Conservation (phyloP, 2,113 vertebrate genomes). For the Coturnix japonica region DNA sequence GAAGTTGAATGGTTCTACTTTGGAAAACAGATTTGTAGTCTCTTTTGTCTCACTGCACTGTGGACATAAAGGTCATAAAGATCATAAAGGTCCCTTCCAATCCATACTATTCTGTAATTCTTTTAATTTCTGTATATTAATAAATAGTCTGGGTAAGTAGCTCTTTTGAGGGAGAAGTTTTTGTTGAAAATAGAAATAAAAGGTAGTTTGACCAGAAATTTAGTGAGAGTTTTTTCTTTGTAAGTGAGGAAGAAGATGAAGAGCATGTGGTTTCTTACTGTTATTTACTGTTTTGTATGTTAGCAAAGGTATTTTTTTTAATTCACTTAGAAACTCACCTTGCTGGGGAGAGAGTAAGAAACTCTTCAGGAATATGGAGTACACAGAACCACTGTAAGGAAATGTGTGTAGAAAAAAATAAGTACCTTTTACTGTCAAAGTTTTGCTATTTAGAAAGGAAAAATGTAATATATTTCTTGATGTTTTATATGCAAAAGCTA, state of each 20-base stretch:
- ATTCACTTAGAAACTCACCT: not conserved
- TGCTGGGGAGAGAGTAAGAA: not conserved
- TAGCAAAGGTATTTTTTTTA: not conserved
- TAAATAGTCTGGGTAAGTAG: rapidly evolving
- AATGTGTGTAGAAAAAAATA: not conserved
- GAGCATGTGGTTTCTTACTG: not conserved
- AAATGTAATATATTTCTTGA: not conserved
- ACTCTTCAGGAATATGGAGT: not conserved
- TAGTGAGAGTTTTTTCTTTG: not conserved
- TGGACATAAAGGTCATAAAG: too few relatives aligned
- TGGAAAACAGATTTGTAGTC: too few relatives aligned
- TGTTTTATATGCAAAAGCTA: not conserved
- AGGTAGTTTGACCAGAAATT: not conserved
- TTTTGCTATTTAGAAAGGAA: not conserved
- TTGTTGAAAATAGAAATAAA: rapidly evolving
- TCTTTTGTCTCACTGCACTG: too few relatives aligned
- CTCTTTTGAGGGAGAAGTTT: rapidly evolving
- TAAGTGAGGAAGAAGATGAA: not conserved
- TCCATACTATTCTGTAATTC: too few relatives aligned
- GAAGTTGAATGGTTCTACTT: too few relatives aligned
- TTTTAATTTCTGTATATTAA: not conserved
- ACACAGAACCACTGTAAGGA: not conserved
- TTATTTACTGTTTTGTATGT: not conserved
- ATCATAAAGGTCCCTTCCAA: too few relatives aligned
- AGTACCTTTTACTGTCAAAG: not conserved